Conservation (phyloP, 2,888 invertebrate genomes). For the Spisula solida region DNA sequence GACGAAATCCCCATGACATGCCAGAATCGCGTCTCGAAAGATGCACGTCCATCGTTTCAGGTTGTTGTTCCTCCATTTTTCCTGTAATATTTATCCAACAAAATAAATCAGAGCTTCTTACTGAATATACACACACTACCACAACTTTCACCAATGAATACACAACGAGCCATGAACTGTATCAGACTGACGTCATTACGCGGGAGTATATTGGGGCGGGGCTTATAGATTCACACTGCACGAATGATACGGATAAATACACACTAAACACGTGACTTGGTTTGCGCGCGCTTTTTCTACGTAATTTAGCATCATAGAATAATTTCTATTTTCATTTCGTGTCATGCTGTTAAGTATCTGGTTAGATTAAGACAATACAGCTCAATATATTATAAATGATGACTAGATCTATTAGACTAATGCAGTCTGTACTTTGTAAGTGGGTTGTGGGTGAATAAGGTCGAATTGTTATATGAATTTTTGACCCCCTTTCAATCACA, state of each 20-base stretch:
- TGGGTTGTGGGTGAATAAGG: too few relatives aligned
- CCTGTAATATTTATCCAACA: slow-evolving; percentile 30
- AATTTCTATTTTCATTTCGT: too few relatives aligned
- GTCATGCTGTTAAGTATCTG: too few relatives aligned
- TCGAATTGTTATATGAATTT: too few relatives aligned
- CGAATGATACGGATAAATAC: not conserved
- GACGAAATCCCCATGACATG: slow-evolving; percentile 86
- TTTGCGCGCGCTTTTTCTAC: too few relatives aligned
- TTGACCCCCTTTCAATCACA: too few relatives aligned
- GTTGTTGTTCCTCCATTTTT: slow-evolving; percentile 62
- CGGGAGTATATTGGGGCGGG: slow-evolving; percentile 62
- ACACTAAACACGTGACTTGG: too few relatives aligned
- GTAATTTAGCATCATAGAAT: too few relatives aligned
- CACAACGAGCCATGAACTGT: slow-evolving; percentile 59
- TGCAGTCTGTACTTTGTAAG: too few relatives aligned
- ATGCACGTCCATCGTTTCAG: slow-evolving; percentile 79
- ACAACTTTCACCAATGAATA: slow-evolving; percentile 60
- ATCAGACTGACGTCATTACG: slow-evolving; percentile 62
- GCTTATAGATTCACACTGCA: slow-evolving; percentile 2
- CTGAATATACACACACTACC: slow-evolving; percentile 40
- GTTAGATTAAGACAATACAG: too few relatives aligned
- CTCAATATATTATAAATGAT: too few relatives aligned
- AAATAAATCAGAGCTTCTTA: slow-evolving; percentile 5
- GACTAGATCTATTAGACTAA: too few relatives aligned
- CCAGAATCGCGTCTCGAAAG: slow-evolving; percentile 80